Percentiles rank a stretch among this genome's conserved stretches.
Evolutionary conservation across 1,140 invertebrate genomes (phyloP).

Genomic region (Diuraphis noxia): DNA sequence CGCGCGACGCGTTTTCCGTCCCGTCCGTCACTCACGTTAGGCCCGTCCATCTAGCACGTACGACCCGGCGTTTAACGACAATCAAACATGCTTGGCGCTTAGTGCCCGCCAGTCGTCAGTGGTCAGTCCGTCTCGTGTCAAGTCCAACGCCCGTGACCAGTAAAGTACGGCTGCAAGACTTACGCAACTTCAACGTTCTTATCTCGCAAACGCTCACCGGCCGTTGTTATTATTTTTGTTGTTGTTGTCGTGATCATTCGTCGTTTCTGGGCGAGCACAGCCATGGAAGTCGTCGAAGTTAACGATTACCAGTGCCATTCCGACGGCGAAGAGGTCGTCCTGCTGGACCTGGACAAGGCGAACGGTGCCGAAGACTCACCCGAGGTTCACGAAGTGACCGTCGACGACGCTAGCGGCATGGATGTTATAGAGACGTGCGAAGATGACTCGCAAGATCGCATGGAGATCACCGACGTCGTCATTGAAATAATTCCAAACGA

Average conservation of each 20-base stretch:
- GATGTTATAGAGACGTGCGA: conserved; percentile 1
- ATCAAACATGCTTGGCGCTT: not conserved
- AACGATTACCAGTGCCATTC: conserved; percentile 36
- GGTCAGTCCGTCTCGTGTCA: not conserved
- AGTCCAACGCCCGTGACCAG: not conserved
- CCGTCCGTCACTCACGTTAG: not conserved
- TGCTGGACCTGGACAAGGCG: conserved; percentile 20
- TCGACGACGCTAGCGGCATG: not conserved
- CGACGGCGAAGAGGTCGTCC: conserved; percentile 39
- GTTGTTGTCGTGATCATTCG: not conserved
- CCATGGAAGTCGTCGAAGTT: conserved; percentile 34
- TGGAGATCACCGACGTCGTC: not conserved
- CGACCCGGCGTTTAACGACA: not conserved
- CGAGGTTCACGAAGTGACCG: not conserved
- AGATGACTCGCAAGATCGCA: not conserved
- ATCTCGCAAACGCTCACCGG: not conserved
- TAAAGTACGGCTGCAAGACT: not conserved
- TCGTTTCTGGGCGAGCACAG: too few species aligned
- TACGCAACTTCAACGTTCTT: not conserved
- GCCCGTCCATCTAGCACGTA: not conserved
- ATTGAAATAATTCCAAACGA: not conserved
- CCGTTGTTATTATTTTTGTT: not conserved
- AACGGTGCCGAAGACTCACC: not conserved
- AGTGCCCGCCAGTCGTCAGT: not conserved
- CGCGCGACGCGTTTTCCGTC: not conserved